These are phyloP conservation scores for Gryllus bimaculatus DNA, from an alignment of 1,140 invertebrate genomes.

Conservation along the genomic window DNA sequence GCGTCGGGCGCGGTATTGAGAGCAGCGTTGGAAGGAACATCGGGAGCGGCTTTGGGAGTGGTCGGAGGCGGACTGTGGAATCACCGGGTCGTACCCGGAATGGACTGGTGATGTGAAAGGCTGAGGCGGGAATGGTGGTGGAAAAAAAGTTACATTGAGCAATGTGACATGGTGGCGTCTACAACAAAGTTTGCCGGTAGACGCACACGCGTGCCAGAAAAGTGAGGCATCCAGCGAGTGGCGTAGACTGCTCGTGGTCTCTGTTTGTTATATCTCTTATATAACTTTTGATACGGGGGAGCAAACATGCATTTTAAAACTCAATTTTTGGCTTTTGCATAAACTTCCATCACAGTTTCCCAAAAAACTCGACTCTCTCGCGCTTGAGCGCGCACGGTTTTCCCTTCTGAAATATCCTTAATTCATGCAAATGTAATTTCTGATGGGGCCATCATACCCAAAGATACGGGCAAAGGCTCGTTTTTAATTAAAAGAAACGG, in stretches of 20 bases:
- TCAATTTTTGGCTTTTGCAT: not conserved
- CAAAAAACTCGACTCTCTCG: not conserved
- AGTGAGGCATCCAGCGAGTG: not conserved
- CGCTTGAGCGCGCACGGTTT: not conserved
- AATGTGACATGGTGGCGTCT: no score
- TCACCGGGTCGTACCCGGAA: no score
- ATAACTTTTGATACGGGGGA: not conserved
- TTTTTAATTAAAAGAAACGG: conserved; percentile 2
- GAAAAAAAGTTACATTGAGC: no score
- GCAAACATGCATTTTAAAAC: conserved; percentile 5
- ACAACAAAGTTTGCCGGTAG: not conserved
- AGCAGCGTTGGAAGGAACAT: no score
- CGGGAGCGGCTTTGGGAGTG: no score
- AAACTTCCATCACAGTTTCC: not conserved
- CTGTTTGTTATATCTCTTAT: not conserved
- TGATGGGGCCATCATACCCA: not conserved
- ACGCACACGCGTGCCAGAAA: not conserved
- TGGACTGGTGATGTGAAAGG: no score
- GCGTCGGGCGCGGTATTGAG: no score
- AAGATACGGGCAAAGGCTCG: not conserved
- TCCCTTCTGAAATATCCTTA: not conserved
- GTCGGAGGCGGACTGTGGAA: no score
- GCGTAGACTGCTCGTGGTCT: not conserved
- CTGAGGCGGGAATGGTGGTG: no score
- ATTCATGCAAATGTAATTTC: conserved; percentile 5